Evolutionary conservation across 2,888 invertebrate species (phyloP), one percentile per base, ranked within the genome.

Genomic region (Digitonthophagus gazella): DNA sequence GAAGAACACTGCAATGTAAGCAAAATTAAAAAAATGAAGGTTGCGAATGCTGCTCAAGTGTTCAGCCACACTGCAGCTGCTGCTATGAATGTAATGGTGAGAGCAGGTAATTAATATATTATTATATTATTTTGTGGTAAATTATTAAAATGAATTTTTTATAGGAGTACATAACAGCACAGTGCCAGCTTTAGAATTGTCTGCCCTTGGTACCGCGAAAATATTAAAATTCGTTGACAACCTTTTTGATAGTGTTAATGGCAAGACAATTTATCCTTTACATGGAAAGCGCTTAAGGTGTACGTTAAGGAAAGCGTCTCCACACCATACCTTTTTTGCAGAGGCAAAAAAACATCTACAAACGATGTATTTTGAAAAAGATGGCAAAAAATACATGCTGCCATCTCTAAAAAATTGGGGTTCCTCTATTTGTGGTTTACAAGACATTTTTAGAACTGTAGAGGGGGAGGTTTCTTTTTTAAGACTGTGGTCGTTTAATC

Each of bases 11-110:
- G 22, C 6, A 6, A 22, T 58, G 2, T 58, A 6, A 15, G 15
- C n/a, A 15, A 15, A 2, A 58, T 16, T 15, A 58, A 58, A 58
- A 16, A 18, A 1, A 64, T 68, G 64, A 64, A 64, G 14, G 64
- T 68, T 8, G 63, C 44, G 19, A 19, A 68, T 14, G 64, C 54
- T 11, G 57, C 64, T 11, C 58, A 68, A 65, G 44, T 65, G 14
- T 57, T 68, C 14, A 64, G 22, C 3, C 28, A 64, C 15, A 55
- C 6, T 56, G 56, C 64, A 11, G 56, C 22, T 11, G 64, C 64
- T 3, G 6, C 14, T n/a, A 64, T 68, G 57, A 68, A 65, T 15
- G 18, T 28, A 14, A 28, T 56, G 15, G 65, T 55, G 2, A 15
- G 8, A 15, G n/a, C 6, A 6, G 8, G 58, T 58, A 58, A 58